Percentiles rank a stretch among this genome's conserved stretches.
phyloP scores from a whole-genome alignment of 2,888 invertebrate genomes.

The Drosophila macrothrix region DNA sequence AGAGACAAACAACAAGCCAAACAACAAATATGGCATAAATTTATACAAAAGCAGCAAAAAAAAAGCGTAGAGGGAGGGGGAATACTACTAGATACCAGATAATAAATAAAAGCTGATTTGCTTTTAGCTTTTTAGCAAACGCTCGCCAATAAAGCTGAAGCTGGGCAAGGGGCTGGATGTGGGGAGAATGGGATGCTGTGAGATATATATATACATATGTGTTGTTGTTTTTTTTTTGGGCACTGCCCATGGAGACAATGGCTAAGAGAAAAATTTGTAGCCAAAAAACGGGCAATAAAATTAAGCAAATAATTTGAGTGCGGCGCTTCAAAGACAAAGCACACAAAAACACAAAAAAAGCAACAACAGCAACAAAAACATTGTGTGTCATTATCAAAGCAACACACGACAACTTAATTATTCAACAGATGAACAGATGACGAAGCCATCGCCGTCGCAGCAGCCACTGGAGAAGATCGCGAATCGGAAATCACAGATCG shows the following conservation, averaged over 20 bases:
- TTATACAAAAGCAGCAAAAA: conserved; percentile 39
- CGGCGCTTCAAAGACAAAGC: conserved; percentile 61
- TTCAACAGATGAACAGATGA: conserved; percentile 57
- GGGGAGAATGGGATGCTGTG: conserved; percentile 3
- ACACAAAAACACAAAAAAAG: conserved; percentile 34
- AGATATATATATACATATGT: not conserved
- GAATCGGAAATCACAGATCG: conserved; percentile 21
- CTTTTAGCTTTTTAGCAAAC: conserved; percentile 55
- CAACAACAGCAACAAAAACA: conserved; percentile 20
- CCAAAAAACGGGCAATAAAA: conserved; percentile 62
- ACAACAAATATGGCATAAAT: conserved; percentile 45
- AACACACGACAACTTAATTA: conserved; percentile 75
- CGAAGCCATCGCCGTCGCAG: conserved; percentile 16
- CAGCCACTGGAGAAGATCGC: conserved; percentile 20
- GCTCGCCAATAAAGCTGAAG: conserved; percentile 9
- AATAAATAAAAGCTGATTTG: conserved; percentile 74
- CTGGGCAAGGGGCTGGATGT: no score
- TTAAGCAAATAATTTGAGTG: conserved; percentile 66
- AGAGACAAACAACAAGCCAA: conserved; percentile 18
- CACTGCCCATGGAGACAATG: conserved; percentile 37
- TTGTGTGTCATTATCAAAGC: conserved; percentile 53
- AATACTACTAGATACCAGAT: conserved; percentile 48
- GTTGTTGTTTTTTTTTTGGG: conserved; percentile 5
- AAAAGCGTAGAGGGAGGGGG: not conserved
- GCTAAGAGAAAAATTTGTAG: conserved; percentile 27